A percentile compares a stretch with the other conserved stretches of the same genome.
phyloP scores from a whole-genome alignment of 2,113 vertebrate genomes.

The Colistium nudipinnis region DNA sequence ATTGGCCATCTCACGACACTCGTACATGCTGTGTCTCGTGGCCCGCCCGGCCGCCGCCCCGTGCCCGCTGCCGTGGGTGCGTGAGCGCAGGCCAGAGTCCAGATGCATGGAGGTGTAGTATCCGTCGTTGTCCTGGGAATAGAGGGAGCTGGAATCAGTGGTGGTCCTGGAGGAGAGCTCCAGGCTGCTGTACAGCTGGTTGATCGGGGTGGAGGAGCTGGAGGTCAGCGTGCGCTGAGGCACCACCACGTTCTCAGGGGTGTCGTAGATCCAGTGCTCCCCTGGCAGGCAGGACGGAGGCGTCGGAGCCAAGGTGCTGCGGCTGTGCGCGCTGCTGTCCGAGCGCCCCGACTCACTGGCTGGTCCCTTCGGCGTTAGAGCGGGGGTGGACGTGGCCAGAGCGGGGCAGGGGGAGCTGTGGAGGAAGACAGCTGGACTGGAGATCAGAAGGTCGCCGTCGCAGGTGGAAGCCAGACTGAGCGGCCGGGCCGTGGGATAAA shows the following conservation, averaged over 20 bases:
- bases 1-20: conserved; percentile 81
- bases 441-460: conserved; percentile 33
- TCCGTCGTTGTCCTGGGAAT: conserved; percentile 88
- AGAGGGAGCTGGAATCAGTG: conserved; percentile 87
- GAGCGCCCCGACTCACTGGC: conserved; percentile 84
- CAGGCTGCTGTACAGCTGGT: conserved; percentile 88
- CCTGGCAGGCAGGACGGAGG: conserved; percentile 65
- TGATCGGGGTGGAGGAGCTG: conserved; percentile 85
- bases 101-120: conserved; percentile 85
- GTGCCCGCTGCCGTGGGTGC: conserved; percentile 72
- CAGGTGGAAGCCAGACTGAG: conserved; percentile 56
- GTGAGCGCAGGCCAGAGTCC: conserved; percentile 82
- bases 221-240: conserved; percentile 80
- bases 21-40: conserved; percentile 88
- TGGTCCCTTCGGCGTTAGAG: conserved; percentile 60
- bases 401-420: conserved; percentile 66
- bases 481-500: conserved; percentile 62
- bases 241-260: conserved; percentile 76
- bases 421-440: conserved; percentile 61
- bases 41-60: conserved; percentile 77
- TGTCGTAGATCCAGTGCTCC: conserved; percentile 86
- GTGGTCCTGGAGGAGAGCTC: conserved; percentile 83
- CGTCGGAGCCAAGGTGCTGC: conserved; percentile 65
- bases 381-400: conserved; percentile 60
- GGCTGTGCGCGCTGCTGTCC: conserved; percentile 78